Evolutionary conservation across 2,797 vertebrate genomes (phyloP).

Genomic region (Leuciscus waleckii): DNA sequence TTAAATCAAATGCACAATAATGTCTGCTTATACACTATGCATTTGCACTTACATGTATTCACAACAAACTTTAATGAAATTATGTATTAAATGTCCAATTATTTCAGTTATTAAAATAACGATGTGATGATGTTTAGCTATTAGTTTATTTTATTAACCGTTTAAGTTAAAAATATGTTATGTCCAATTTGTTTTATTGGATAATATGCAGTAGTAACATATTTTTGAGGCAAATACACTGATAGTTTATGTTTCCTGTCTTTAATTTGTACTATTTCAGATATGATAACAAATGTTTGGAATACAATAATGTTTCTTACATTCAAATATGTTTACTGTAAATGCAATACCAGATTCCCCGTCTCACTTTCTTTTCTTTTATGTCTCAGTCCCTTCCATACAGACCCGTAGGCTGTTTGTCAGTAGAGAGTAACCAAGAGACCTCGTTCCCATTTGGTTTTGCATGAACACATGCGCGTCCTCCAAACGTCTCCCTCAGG

Average conservation of each 20-base stretch:
- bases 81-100: no score
- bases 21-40: no score
- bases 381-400: neutral
- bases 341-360: neutral
- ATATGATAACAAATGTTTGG: neutral
- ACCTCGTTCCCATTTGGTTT: neutral
- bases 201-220: no score
- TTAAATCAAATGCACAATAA: neutral
- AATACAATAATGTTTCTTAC: neutral
- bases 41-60: no score
- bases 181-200: no score
- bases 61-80: no score
- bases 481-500: neutral
- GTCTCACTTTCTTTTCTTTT: neutral
- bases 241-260: neutral
- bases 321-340: neutral
- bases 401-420: slow-evolving; percentile 4
- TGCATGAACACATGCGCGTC: neutral
- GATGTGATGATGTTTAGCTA: no score
- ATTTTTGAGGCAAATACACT: neutral
- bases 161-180: no score
- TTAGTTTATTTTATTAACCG: no score
- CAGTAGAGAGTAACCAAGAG: neutral
- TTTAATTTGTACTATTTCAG: neutral
- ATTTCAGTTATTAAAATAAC: no score